phyloP scores from a whole-genome alignment of 2,797 vertebrate species.

The Molossus molossus region DNA sequence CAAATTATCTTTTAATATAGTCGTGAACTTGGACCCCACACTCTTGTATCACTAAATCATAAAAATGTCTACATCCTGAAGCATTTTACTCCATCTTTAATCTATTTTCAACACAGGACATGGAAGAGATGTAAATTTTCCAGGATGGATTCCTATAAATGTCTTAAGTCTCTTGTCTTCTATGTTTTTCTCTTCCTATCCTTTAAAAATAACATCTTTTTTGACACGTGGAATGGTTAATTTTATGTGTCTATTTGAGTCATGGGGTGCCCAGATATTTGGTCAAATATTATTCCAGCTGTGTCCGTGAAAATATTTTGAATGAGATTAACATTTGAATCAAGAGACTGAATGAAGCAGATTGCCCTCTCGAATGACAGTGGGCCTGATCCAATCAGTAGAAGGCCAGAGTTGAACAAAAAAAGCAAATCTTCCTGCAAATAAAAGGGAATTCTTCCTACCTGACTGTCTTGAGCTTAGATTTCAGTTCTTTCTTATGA shows the following conservation, averaged over 20 bases:
- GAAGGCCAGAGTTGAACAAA: not conserved
- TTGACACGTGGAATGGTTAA: not conserved
- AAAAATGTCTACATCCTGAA: not conserved
- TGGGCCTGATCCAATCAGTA: not conserved
- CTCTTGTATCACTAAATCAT: not conserved
- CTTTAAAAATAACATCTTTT: slow-evolving; percentile 35
- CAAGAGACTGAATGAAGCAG: not conserved
- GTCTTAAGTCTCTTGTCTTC: not conserved
- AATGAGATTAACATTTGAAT: not conserved
- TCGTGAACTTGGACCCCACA: not conserved
- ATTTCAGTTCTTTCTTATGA: not conserved
- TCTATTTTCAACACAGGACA: slow-evolving; percentile 55
- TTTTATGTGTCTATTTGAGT: not conserved
- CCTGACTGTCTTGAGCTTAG: not conserved
- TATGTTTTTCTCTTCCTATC: not conserved
- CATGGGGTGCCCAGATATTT: not conserved
- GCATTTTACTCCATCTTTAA: slow-evolving; percentile 29
- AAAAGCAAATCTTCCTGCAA: not conserved
- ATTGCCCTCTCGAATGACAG: rapidly evolving
- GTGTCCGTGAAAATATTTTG: not conserved
- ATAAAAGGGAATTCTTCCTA: not conserved
- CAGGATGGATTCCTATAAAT: not conserved
- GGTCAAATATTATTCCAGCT: not conserved
- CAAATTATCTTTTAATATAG: not conserved
- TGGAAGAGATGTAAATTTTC: slow-evolving; percentile 19